Evolutionary conservation across 1,140 invertebrate genomes (phyloP).

Genomic region (Arctopsyche grandis): DNA sequence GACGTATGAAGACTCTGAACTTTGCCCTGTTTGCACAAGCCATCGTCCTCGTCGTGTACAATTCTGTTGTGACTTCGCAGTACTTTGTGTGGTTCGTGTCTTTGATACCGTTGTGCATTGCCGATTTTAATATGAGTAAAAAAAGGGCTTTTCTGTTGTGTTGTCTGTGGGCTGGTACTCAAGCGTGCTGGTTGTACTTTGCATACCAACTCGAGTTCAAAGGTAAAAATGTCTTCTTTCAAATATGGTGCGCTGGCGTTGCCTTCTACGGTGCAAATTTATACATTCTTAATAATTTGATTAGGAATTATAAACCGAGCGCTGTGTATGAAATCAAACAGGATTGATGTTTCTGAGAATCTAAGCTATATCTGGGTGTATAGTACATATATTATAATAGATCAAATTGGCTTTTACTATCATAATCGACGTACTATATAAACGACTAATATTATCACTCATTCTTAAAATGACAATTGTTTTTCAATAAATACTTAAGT

Average conservation of each 20-base stretch:
- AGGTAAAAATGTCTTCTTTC: conserved; percentile 82
- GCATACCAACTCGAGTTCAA: conserved; percentile 94
- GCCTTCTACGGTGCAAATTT: conserved; percentile 83
- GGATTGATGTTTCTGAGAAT: conserved; percentile 15
- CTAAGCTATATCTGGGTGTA: not conserved
- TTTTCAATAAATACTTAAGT: too few relatives aligned
- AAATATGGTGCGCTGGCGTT: conserved; percentile 81
- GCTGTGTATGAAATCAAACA: conserved; percentile 28
- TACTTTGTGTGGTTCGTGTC: conserved; percentile 98
- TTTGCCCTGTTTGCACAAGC: conserved; percentile 89
- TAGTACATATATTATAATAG: not conserved
- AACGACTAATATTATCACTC: too few relatives aligned
- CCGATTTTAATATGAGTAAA: conserved; percentile 70
- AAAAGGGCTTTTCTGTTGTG: conserved; percentile 63
- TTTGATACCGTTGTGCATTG: conserved; percentile 82
- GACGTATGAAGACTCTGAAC: conserved; percentile 74
- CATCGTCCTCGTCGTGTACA: conserved; percentile 91
- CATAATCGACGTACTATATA: not conserved
- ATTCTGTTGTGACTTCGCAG: conserved; percentile 97
- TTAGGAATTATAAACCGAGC: conserved; percentile 67
- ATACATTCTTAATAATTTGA: conserved; percentile 75
- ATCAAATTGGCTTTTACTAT: not conserved
- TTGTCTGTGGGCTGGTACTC: conserved; percentile 80
- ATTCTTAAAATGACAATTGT: too few relatives aligned
- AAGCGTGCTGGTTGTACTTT: conserved; percentile 87